Evolutionary conservation across 2,797 vertebrate species (phyloP).

Genomic region (Brachymystax lenok): DNA sequence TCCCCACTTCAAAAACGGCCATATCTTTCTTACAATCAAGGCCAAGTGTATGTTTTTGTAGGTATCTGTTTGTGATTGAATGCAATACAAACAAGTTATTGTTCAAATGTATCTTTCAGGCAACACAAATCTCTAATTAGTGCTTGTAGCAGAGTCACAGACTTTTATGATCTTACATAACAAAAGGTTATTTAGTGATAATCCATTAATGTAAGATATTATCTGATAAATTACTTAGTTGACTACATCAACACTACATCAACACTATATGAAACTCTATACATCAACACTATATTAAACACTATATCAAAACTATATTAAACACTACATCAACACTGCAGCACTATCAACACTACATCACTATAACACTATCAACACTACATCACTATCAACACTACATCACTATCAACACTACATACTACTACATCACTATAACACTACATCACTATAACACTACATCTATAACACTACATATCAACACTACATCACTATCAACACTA

Average conservation of each 20-base stretch:
- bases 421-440: too few species aligned
- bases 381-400: too few species aligned
- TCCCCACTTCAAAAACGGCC: background rate
- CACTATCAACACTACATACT: too few species aligned
- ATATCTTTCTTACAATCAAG: background rate
- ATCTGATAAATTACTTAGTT: background rate
- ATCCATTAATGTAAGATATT: background rate
- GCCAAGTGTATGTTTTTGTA: background rate
- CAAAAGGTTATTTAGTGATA: background rate
- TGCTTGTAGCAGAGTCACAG: background rate
- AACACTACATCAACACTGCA: too few species aligned
- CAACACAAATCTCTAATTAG: background rate
- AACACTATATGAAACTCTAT: too few species aligned
- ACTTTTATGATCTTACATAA: background rate
- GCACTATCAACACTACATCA: too few species aligned
- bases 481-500: too few species aligned
- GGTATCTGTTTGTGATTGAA: background rate
- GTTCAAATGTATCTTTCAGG: background rate
- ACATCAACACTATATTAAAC: too few species aligned
- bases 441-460: too few species aligned
- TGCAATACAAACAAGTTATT: background rate
- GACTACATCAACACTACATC: background rate
- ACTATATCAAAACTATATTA: too few species aligned
- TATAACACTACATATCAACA: too few species aligned
- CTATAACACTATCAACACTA: too few species aligned